phyloP scores from a whole-genome alignment of 2,888 invertebrate species.

The Clivina fossor region DNA sequence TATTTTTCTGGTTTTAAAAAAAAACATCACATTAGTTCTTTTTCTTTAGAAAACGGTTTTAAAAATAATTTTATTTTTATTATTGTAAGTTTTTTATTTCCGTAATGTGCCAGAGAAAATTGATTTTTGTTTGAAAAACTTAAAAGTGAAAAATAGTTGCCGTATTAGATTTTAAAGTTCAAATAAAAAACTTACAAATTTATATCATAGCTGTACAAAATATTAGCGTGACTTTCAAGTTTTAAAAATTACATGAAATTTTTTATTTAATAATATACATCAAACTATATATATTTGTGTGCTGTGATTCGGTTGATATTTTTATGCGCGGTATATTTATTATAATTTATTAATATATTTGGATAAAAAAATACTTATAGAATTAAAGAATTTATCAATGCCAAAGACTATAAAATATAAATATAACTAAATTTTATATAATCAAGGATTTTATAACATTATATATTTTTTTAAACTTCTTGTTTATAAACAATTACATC shows the following conservation, averaged over 20 bases:
- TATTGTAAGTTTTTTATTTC: background rate
- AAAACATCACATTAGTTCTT: too few species aligned
- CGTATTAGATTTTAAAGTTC: conserved; percentile 2
- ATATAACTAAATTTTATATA: conserved; percentile 28
- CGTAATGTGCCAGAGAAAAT: background rate
- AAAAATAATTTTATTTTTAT: background rate
- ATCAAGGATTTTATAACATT: conserved; percentile 31
- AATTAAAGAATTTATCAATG: too few species aligned
- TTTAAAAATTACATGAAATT: too few species aligned
- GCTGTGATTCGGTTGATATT: background rate
- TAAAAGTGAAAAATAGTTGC: conserved; percentile 6
- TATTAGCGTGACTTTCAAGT: too few species aligned
- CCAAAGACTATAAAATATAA: conserved; percentile 30
- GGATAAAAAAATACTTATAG: conserved; percentile 17
- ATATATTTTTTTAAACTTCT: conserved; percentile 31
- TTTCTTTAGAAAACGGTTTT: background rate
- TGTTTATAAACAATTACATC: conserved; percentile 19
- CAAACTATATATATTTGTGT: background rate
- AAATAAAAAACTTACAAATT: too few species aligned
- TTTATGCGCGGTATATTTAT: background rate
- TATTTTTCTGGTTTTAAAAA: background rate
- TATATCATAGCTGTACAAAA: too few species aligned
- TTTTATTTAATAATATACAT: background rate
- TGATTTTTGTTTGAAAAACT: background rate
- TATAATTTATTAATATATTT: conserved; percentile 8